Percentiles rank a stretch among this genome's conserved stretches.
Evolutionary conservation across 2,113 vertebrate species (phyloP).

Genomic region (Cacatua alba): DNA sequence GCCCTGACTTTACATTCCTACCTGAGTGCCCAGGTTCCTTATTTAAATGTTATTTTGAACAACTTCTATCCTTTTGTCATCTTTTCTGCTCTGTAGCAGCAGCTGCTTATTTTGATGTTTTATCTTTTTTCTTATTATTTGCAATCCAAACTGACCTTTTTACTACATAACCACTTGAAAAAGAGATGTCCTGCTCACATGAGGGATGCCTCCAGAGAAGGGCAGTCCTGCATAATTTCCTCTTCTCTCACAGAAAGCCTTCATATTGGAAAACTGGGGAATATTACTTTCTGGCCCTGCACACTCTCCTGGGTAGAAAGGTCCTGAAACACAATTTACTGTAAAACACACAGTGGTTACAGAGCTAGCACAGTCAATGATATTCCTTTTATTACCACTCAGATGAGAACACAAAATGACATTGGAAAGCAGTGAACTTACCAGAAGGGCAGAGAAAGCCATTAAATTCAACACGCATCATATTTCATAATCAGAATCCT

Average conservation of each 20-base stretch:
- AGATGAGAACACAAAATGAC: conserved; percentile 81
- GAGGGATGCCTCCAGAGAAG: conserved; percentile 20
- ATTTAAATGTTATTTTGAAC: neutral
- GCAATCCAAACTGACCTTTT: conserved; percentile 26
- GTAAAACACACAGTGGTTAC: conserved; percentile 80
- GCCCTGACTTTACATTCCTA: neutral
- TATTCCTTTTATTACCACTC: conserved; percentile 81
- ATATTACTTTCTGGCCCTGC: conserved; percentile 63
- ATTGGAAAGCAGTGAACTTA: conserved; percentile 80
- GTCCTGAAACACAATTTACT: conserved; percentile 78
- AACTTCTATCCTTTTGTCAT: neutral
- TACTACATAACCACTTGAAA: conserved; percentile 43
- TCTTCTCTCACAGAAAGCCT: neutral
- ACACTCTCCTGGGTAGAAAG: conserved; percentile 72
- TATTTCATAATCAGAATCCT: conserved; percentile 85
- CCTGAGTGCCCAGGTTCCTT: neutral
- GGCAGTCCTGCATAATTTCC: conserved; percentile 26
- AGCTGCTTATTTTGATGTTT: neutral
- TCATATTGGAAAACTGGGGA: conserved; percentile 42
- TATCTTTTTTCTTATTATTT: neutral
- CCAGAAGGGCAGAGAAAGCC: conserved; percentile 80
- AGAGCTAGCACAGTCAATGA: conserved; percentile 74
- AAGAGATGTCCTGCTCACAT: conserved; percentile 30
- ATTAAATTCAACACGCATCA: conserved; percentile 80
- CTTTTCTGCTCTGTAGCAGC: neutral